phyloP scores from a whole-genome alignment of 2,797 vertebrate genomes.

The Anisognathus igniventris region DNA sequence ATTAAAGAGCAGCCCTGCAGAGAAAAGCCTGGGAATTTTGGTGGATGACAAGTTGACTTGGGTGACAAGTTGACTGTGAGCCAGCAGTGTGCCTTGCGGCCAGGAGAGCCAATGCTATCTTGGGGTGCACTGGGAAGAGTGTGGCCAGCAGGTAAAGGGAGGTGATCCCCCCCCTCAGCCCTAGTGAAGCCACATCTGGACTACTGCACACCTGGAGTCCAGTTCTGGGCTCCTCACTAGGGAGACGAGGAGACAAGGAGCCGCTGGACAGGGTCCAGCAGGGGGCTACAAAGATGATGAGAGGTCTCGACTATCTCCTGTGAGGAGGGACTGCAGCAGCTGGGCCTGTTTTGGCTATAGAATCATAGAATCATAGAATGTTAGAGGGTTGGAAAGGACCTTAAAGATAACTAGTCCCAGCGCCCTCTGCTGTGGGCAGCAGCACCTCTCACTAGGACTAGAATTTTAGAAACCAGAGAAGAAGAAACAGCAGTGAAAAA shows the following conservation, averaged over 20 bases:
- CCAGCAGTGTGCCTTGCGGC: background rate
- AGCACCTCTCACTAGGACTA: background rate
- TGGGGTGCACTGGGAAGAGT: background rate
- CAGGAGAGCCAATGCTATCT: background rate
- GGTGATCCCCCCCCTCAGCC: background rate
- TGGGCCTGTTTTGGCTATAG: background rate
- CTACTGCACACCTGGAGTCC: background rate
- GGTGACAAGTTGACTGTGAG: background rate
- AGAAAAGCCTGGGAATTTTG: background rate
- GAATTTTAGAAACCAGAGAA: background rate
- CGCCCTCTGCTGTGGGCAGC: background rate
- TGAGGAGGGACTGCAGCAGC: background rate
- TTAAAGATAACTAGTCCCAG: background rate
- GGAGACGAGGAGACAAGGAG: background rate
- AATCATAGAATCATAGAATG: background rate
- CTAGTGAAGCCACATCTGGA: background rate
- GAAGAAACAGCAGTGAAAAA: background rate
- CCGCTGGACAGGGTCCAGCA: background rate
- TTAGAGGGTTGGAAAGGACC: background rate
- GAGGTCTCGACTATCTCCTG: background rate
- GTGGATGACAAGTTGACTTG: background rate
- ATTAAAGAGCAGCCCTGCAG: background rate
- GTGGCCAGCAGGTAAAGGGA: background rate
- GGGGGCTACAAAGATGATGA: background rate
- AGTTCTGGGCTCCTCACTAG: background rate